Base-by-base conservation (phyloP, 2,113 vertebrate species). In the Passer montanus region DNA sequence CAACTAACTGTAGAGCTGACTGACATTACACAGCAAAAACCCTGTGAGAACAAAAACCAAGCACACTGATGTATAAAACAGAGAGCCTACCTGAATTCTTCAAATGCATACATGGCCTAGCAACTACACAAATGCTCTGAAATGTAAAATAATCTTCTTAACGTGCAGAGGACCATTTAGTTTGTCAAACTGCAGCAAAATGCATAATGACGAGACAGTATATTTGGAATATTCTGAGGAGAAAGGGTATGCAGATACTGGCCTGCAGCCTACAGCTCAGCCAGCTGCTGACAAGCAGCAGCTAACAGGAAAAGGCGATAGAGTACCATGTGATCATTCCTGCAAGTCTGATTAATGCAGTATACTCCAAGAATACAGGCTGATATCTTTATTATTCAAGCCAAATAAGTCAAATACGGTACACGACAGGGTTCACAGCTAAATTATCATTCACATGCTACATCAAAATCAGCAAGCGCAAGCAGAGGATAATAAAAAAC, bases 311-410 rank as follows among this genome's bases (percentile, higher is more conserved):
- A 97, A 97, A 97, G 97, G 97, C 97, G 95, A 97, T 84, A 97
- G 96, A 97, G 96, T 96, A 98, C 97, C 99, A 99, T 98, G 99
- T 99, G 99, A 99, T 98, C 97, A 93, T 89, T 89, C 97, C 97
- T 98, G 98, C 98, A 98, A 98, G 98, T 98, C 98, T 98, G 97
- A 98, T 98, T 98, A 96, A 98, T 98, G 98, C 98, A 97, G 98
- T 94, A 97, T 94, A 92, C 95, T 98, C 97, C 87, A 63, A 97
- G 97, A 98, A 98, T 98, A 97, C 97, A 97, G 98, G 93, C 97
- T 90, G 97, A 94, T 96, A 95, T 96, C 97, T 94, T 96, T 93
- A 96, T 97, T 93, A 96, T 95, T 84, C 95, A 72, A 78, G 89
- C 70, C 95, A 96, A 96, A 89, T 88, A 94, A 97, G 97, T 94